Base-by-base conservation (phyloP, 2,888 invertebrate species). In the Diaphora mendica region DNA sequence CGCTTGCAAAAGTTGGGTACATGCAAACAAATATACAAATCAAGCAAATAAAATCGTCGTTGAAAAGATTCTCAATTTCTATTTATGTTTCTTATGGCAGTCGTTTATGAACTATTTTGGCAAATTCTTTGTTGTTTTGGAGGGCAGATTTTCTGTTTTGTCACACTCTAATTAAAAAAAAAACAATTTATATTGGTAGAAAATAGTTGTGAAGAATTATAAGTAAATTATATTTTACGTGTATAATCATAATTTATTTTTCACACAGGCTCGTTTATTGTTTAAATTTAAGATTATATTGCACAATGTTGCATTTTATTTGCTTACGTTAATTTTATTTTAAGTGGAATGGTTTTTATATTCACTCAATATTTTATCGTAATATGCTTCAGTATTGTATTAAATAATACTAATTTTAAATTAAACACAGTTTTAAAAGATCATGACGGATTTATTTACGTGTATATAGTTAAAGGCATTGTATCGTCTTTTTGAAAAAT, bases 281-380 rank as follows among this genome's bases (percentile, higher is more conserved):
- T 39, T 71, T 48, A 13, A 67, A 59, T 55, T 72, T 23, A 9
- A 76, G 30, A 71, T 73, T 75, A 70, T 64, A 73, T 70, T 80
- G 80, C 83, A 82, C 78, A 79, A 75, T 73, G 48, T 76, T 74
- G 85, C 82, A 85, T 86, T 82, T 80, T 80, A 68, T 78, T 75
- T 73, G 74, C 73, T 78, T 81, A 72, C 64, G 68, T 17, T 73
- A 79, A 55, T 48, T 68, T 35, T 78, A 55, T 48, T 68, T 35
- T 78, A 75, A 82, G 73, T 64, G 35, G 44, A 62, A 70, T 68
- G 4, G 55, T 68, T 74, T 39, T 72, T 68, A 55, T 72, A 69
- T 72, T 70, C n/a, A 68, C 13, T 17, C 0, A 44, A 20, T 5
- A 66, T 35, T 76, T 68, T 64, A 35, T 73, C 7, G 48, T 55